Evolutionary conservation across 2,797 vertebrate genomes (phyloP), one percentile per base, ranked within the genome.

Genomic region (Smutsia gigantea): DNA sequence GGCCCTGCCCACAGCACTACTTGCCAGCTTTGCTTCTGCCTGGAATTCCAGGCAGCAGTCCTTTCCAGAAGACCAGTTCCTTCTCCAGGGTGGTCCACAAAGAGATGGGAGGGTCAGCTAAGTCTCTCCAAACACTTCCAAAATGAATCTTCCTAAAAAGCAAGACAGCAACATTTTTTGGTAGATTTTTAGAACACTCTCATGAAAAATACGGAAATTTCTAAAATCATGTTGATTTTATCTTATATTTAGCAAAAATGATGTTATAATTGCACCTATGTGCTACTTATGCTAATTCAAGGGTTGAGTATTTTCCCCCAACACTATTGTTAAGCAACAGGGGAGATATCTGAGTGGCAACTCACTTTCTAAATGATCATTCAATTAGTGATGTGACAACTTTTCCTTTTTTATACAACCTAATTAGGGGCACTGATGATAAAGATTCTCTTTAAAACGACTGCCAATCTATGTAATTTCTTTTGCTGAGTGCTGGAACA

Each of bases 201-300:
- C 61, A 68, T 71, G 53, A 90, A 87, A 46, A 96, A 84, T n/a
- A 61, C 27, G 82, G 61, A 93, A 95, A 71, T 86, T 88, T 88
- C 71, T 78, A 63, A 92, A 96, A 63, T 7, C 81, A 25, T 81
- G 71, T 72, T 87, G 74, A 87, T 90, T 95, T 81, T 82, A 59
- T 90, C 69, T 94, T 89, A 25, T 4, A 78, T 75, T 92, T 93
- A 93, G 51, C 13, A 61, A 90, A 96, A 96, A 42, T 46, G 15
- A 4, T 90, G 4, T 49, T 79, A 37, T 49, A 64, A 78, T 57
- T 74, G 63, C 0, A 49, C 51, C 74, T 72, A 0, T 71, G 81
- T 46, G 46, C 81, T 89, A 42, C 37, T 88, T 74, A 72, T 4
- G 17, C 81, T 34, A 78, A 88, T 11, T 64, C 18, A 31, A 82